A percentile compares a stretch with the other conserved stretches of the same genome.
Conservation (phyloP, 2,888 invertebrate species). For the Altica lythri region DNA sequence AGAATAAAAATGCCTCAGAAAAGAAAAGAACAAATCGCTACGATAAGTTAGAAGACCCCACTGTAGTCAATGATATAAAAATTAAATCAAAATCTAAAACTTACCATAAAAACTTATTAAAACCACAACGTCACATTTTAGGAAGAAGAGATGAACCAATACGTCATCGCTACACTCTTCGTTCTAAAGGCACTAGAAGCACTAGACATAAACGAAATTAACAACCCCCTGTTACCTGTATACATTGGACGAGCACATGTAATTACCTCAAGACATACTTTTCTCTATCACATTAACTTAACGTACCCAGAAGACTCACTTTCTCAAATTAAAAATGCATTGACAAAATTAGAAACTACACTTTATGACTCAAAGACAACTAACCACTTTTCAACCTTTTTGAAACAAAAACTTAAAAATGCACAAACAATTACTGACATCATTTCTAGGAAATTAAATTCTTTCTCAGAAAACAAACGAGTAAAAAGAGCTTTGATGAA, state of each 20-base stretch:
- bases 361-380: background rate
- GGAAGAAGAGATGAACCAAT: background rate
- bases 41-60: too few relatives aligned
- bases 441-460: constrained; percentile 1
- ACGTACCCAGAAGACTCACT: constrained; percentile 6
- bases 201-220: constrained; percentile 3
- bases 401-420: background rate
- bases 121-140: constrained; percentile 10
- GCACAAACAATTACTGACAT: constrained; percentile 2
- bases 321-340: background rate
- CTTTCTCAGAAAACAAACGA: constrained; percentile 1
- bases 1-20: too few relatives aligned
- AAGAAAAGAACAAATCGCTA: too few relatives aligned
- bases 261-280: constrained; percentile 6
- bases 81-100: constrained; percentile 3
- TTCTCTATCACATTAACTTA: constrained; percentile 5
- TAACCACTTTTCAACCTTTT: constrained; percentile 1
- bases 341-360: background rate
- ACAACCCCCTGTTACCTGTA: constrained; percentile 1
- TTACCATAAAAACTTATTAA: constrained; percentile 7
- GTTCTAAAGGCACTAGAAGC: background rate
- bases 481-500: constrained; percentile 1
- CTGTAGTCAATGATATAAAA: too few relatives aligned
- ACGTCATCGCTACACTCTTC: constrained; percentile 5
- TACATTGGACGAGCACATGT: constrained; percentile 9